Conservation (phyloP, 2,797 vertebrate species). For the Botia kubotai region DNA sequence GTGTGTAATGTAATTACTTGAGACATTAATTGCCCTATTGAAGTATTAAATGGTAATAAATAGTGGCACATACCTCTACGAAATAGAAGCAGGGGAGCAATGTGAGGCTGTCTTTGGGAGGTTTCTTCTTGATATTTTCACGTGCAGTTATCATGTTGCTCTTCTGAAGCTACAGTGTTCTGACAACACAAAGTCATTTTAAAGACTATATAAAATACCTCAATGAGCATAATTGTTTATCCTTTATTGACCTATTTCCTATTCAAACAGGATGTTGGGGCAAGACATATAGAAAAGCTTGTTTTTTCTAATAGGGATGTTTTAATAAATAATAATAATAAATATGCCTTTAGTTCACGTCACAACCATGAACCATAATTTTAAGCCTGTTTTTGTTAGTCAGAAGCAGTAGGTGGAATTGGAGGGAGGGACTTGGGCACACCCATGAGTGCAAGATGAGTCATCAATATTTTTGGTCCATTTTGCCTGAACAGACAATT, state of each 20-base stretch:
- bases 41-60: constrained; percentile 30
- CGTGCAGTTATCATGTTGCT: constrained; percentile 84
- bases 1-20: constrained; percentile 31
- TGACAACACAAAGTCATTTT: constrained; percentile 48
- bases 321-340: neutral
- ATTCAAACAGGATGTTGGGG: neutral
- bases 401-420: too few relatives aligned
- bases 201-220: neutral
- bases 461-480: neutral
- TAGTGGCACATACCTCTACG: constrained; percentile 81
- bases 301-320: too few relatives aligned
- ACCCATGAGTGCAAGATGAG: neutral
- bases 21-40: constrained; percentile 24
- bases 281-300: neutral
- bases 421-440: neutral
- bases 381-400: too few relatives aligned
- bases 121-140: constrained; percentile 83
- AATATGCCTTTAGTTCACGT: neutral
- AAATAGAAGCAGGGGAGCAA: constrained; percentile 95
- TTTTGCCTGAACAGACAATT: too few relatives aligned
- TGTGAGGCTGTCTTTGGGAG: constrained; percentile 89
- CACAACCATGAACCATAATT: neutral
- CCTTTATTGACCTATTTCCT: neutral
- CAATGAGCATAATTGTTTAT: neutral
- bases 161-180: constrained; percentile 38